phyloP scores from a whole-genome alignment of 2,888 invertebrate species.

The Brachycybe producta region DNA sequence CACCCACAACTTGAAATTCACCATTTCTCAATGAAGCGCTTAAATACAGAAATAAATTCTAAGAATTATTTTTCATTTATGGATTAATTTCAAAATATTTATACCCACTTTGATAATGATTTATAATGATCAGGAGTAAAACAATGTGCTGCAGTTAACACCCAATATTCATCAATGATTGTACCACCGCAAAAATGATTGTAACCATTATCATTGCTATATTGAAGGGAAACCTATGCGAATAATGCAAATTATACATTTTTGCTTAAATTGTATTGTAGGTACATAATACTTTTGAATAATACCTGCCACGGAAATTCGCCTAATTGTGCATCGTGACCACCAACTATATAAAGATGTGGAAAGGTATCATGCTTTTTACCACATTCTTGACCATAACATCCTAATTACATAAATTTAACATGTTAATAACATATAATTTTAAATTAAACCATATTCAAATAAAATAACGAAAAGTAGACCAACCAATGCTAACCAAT shows the following conservation, averaged over 20 bases:
- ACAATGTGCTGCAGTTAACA: conserved; percentile 8
- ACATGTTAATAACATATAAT: background rate
- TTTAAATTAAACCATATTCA: background rate
- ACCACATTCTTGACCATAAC: background rate
- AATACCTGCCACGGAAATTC: conserved; percentile 3
- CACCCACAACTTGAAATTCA: background rate
- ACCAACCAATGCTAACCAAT: background rate
- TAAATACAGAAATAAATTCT: background rate
- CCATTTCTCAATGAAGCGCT: background rate
- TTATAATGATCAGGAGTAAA: background rate
- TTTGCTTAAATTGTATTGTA: background rate
- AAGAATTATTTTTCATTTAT: background rate
- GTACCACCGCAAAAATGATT: conserved; percentile 3
- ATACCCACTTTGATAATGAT: background rate
- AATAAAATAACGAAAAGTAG: background rate
- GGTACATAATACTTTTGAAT: background rate
- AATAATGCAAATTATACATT: background rate
- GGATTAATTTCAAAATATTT: background rate
- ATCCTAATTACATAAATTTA: too few species aligned
- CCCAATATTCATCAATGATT: background rate
- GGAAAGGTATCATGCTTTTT: background rate
- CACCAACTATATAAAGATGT: conserved; percentile 1
- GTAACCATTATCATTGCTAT: background rate
- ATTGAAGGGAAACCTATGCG: background rate
- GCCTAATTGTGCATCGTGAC: background rate